phyloP scores from a whole-genome alignment of 2,888 invertebrate genomes.

The Encarsia formosa region DNA sequence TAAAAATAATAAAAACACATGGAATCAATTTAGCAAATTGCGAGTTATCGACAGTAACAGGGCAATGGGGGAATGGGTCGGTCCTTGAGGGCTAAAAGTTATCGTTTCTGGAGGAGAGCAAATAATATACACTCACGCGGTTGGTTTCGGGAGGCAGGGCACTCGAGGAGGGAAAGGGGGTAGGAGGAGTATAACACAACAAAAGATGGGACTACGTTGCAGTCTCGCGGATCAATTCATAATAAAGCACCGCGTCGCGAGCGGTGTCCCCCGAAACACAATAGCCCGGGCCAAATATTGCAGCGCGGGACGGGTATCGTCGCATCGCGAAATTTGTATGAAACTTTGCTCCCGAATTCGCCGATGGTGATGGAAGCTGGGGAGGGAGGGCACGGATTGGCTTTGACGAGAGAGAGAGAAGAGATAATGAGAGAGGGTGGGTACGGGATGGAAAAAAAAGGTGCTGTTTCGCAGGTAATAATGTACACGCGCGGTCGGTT shows the following conservation, averaged over 20 bases:
- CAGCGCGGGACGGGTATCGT: slow-evolving; percentile 44
- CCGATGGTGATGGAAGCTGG: slow-evolving; percentile 14
- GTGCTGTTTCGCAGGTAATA: slow-evolving; percentile 32
- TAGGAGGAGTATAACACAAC: background rate
- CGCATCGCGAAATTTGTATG: slow-evolving; percentile 35
- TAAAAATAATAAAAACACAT: too few species aligned
- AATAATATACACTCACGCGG: slow-evolving; percentile 25
- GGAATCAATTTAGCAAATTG: too few species aligned
- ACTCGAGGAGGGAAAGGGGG: slow-evolving; percentile 3
- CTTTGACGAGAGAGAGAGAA: background rate
- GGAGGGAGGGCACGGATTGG: slow-evolving; percentile 6
- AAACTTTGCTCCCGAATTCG: slow-evolving; percentile 17
- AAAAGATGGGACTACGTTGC: slow-evolving; percentile 44
- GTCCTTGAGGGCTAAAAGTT: too few species aligned
- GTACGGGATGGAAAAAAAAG: background rate
- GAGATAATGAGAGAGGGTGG: slow-evolving; percentile 12
- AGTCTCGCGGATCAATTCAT: slow-evolving; percentile 46
- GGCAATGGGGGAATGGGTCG: too few species aligned
- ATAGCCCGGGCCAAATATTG: slow-evolving; percentile 31
- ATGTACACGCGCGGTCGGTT: slow-evolving; percentile 24
- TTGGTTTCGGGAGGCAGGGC: slow-evolving; percentile 10
- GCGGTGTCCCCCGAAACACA: slow-evolving; percentile 40
- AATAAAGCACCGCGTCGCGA: slow-evolving; percentile 46
- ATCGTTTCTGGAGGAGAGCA: slow-evolving; percentile 24
- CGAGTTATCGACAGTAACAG: too few species aligned